Conservation (phyloP, 1,140 invertebrate species). For the Aphaenogaster ashmeadi region DNA sequence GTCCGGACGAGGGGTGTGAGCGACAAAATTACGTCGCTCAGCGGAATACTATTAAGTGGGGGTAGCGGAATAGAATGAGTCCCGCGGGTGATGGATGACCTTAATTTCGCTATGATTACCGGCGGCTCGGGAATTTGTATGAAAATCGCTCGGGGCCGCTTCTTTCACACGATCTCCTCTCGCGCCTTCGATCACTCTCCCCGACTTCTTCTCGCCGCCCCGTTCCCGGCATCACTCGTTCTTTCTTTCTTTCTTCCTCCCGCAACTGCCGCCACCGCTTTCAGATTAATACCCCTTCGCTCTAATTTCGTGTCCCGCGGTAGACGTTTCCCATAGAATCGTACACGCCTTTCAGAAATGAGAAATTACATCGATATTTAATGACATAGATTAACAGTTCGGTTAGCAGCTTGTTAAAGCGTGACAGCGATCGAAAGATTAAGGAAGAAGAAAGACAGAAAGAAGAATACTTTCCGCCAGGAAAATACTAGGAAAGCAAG, state of each 20-base stretch:
- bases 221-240: neutral
- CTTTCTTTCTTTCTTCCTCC: slow-evolving; percentile 30
- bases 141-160: slow-evolving; percentile 80
- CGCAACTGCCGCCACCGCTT: slow-evolving; percentile 29
- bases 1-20: slow-evolving; percentile 48
- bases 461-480: neutral
- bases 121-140: slow-evolving; percentile 82
- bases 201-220: neutral
- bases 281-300: slow-evolving; percentile 35
- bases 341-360: slow-evolving; percentile 37
- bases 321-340: slow-evolving; percentile 2
- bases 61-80: slow-evolving; percentile 77
- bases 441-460: neutral
- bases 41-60: slow-evolving; percentile 83
- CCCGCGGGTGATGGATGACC: slow-evolving; percentile 82
- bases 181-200: slow-evolving; percentile 22
- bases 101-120: slow-evolving; percentile 85
- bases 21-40: slow-evolving; percentile 82
- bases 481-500: neutral
- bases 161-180: slow-evolving; percentile 70
- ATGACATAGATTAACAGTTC: slow-evolving; percentile 48
- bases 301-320: slow-evolving; percentile 11
- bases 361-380: slow-evolving; percentile 44
- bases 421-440: slow-evolving; percentile 22
- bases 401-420: slow-evolving; percentile 31